Evolutionary conservation across 2,888 invertebrate genomes (phyloP).

Genomic region (Hypomecis punctinalis): DNA sequence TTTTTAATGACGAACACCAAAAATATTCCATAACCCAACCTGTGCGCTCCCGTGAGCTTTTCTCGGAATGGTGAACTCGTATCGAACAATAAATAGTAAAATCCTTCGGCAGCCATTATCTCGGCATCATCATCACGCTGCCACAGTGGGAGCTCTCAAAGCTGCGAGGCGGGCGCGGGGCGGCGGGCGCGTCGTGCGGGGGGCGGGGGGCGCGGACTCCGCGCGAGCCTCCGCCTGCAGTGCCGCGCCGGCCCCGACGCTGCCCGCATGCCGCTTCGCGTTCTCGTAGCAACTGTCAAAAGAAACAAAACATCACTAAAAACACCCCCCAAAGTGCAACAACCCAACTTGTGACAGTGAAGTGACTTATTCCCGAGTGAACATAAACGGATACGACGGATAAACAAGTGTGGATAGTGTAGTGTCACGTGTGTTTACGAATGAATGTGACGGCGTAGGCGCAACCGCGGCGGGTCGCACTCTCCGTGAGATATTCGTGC

Average conservation of each 20-base stretch:
- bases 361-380: slow-evolving; percentile 46
- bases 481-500: slow-evolving; percentile 83
- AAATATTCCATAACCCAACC: slow-evolving; percentile 45
- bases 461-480: slow-evolving; percentile 78
- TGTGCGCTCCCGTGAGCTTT: slow-evolving; percentile 54
- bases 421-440: slow-evolving; percentile 83
- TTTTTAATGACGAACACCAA: slow-evolving; percentile 15
- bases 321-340: slow-evolving; percentile 64
- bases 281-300: slow-evolving; percentile 55
- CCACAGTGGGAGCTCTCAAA: slow-evolving; percentile 77
- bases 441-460: slow-evolving; percentile 82
- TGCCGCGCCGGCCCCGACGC: slow-evolving; percentile 76
- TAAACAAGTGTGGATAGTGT: slow-evolving; percentile 61
- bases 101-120: slow-evolving; percentile 82
- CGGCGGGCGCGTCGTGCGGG: slow-evolving; percentile 56
- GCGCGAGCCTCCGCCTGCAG: slow-evolving; percentile 78
- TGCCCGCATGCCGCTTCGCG: slow-evolving; percentile 67
- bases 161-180: slow-evolving; percentile 75
- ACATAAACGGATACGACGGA: slow-evolving; percentile 40
- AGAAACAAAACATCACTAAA: slow-evolving; percentile 71
- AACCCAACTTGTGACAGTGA: slow-evolving; percentile 36
- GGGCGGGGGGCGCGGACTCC: slow-evolving; percentile 71
- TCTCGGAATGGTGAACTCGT: slow-evolving; percentile 68
- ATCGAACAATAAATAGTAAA: slow-evolving; percentile 82
- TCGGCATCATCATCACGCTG: slow-evolving; percentile 80